Conservation (phyloP, 2,888 invertebrate genomes). For the Pseudococcus longispinus region DNA sequence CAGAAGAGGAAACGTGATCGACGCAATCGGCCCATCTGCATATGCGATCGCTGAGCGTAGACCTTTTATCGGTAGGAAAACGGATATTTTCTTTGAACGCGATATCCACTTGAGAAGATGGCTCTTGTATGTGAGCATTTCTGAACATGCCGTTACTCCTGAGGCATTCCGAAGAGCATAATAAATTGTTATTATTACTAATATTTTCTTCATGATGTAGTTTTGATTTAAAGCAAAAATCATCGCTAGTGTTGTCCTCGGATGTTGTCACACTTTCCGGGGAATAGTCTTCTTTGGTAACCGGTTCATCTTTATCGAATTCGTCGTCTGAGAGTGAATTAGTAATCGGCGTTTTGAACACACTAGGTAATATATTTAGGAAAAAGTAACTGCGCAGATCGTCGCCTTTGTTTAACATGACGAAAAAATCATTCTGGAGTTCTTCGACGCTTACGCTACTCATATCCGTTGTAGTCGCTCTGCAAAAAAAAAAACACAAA, state of each 20-base stretch:
- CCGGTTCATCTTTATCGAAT: background rate
- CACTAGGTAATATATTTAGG: conserved; percentile 52
- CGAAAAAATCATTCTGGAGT: conserved; percentile 11
- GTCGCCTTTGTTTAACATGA: conserved; percentile 33
- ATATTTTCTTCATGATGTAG: conserved; percentile 11
- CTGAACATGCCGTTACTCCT: conserved; percentile 36
- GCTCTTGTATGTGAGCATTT: background rate
- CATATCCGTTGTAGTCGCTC: conserved; percentile 1
- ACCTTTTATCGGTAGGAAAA: conserved; percentile 40
- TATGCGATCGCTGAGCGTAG: conserved; percentile 49
- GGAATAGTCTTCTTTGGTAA: conserved; percentile 42
- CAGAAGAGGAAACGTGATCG: conserved; percentile 77
- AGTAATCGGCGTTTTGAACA: conserved; percentile 53
- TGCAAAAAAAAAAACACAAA: background rate
- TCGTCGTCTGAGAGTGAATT: conserved; percentile 26
- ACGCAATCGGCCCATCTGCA: conserved; percentile 87
- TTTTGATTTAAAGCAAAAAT: conserved; percentile 14
- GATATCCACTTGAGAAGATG: background rate
- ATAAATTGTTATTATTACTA: conserved; percentile 14
- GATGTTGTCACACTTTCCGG: conserved; percentile 7
- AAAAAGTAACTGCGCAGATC: conserved; percentile 24
- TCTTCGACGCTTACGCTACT: conserved; percentile 32
- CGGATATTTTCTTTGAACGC: conserved; percentile 28
- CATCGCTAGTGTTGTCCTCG: background rate
- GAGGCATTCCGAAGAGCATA: conserved; percentile 37